phyloP scores from a whole-genome alignment of 1,140 invertebrate species.

The Aradophagus sp. region DNA sequence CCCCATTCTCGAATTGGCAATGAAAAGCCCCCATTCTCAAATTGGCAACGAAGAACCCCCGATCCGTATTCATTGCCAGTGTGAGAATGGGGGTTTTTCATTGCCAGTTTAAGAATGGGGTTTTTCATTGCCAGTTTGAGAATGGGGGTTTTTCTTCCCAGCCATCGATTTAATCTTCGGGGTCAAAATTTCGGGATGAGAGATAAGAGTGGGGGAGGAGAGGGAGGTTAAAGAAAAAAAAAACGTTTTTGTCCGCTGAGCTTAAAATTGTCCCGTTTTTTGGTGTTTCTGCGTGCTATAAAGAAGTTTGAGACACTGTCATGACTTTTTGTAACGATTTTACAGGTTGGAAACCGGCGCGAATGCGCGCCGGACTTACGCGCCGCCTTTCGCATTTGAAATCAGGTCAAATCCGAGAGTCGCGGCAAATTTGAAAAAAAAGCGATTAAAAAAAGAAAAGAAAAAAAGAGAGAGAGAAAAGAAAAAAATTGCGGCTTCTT shows the following conservation, averaged over 20 bases:
- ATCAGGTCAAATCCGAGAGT: constrained; percentile 40
- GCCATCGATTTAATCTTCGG: too few species aligned
- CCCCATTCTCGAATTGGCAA: too few species aligned
- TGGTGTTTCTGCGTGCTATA: constrained; percentile 13
- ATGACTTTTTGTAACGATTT: constrained; percentile 50
- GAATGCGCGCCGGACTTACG: constrained; percentile 15
- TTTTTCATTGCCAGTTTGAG: too few species aligned
- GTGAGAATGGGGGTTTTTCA: constrained; percentile 3
- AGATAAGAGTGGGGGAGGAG: background rate
- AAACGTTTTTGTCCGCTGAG: constrained; percentile 1
- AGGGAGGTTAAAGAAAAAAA: background rate
- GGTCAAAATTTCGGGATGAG: too few species aligned
- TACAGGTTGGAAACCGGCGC: constrained; percentile 49
- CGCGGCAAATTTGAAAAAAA: constrained; percentile 33
- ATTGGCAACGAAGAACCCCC: too few species aligned
- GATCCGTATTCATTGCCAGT: background rate
- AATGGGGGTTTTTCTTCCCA: too few species aligned
- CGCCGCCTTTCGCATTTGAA: constrained; percentile 24
- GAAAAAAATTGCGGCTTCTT: constrained; percentile 24
- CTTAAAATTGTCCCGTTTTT: constrained; percentile 20
- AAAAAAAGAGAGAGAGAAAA: constrained; percentile 2
- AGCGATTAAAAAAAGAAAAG: constrained; percentile 17
- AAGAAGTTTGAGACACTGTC: constrained; percentile 31
- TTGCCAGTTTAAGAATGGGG: too few species aligned
- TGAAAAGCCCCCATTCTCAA: too few species aligned